Evolutionary conservation across 2,113 vertebrate genomes (phyloP).

Genomic region (Plotosus lineatus): DNA sequence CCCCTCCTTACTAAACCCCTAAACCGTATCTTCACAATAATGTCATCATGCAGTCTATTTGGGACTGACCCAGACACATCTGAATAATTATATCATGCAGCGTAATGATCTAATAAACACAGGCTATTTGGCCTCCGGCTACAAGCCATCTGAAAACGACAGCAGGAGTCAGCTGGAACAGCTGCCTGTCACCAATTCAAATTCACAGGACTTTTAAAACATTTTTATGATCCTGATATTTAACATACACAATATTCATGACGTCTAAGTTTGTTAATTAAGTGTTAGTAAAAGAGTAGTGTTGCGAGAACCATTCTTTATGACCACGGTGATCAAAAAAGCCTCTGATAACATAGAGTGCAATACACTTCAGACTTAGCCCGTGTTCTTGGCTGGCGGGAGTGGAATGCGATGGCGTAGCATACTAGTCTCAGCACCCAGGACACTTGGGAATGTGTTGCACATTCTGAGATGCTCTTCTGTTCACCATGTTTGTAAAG

Average conservation of each 20-base stretch:
- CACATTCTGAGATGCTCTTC: background rate
- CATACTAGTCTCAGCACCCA: background rate
- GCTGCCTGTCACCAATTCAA: too few species aligned
- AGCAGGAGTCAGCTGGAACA: background rate
- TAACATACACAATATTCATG: background rate
- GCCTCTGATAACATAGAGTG: background rate
- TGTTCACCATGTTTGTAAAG: background rate
- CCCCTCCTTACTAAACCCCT: background rate
- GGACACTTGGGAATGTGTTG: too few species aligned
- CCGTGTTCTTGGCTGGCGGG: background rate
- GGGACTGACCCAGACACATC: background rate
- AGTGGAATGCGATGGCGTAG: background rate
- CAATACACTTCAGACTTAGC: background rate
- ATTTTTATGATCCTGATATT: background rate
- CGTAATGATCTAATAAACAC: slow-evolving; percentile 1
- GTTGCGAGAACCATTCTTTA: background rate
- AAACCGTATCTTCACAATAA: background rate
- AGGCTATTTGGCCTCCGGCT: background rate
- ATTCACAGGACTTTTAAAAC: background rate
- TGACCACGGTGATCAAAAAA: background rate
- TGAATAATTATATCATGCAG: background rate
- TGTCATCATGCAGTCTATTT: background rate
- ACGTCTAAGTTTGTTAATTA: background rate
- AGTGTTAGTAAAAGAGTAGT: background rate
- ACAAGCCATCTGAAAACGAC: background rate